Evolutionary conservation across 1,140 invertebrate species (phyloP).

Genomic region (Heliconius nattereri): DNA sequence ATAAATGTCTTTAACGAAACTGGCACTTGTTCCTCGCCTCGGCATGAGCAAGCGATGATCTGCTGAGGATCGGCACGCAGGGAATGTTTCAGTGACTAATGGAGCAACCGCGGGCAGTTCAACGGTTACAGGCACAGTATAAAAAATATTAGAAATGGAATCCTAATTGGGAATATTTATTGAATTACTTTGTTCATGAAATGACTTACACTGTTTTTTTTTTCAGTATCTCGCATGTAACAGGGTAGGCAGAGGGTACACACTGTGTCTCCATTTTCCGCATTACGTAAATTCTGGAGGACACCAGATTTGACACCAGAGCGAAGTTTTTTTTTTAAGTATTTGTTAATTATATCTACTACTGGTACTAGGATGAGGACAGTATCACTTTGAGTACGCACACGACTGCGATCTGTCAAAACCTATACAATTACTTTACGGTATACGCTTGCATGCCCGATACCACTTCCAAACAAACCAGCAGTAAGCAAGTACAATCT

Average conservation of each 20-base stretch:
- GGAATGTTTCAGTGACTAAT: constrained; percentile 79
- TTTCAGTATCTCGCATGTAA: too few species aligned
- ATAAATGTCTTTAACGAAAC: constrained; percentile 24
- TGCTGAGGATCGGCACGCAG: constrained; percentile 59
- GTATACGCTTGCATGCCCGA: background rate
- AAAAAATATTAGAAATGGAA: background rate
- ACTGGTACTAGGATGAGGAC: too few species aligned
- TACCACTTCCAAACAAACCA: background rate
- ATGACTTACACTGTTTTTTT: background rate
- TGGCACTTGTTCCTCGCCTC: constrained; percentile 30
- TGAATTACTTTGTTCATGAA: too few species aligned
- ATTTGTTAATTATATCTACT: too few species aligned
- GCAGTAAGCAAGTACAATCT: constrained; percentile 22
- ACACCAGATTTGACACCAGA: too few species aligned
- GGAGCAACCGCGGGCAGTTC: constrained; percentile 45
- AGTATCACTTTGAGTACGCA: too few species aligned
- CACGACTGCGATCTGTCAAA: too few species aligned
- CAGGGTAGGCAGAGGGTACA: too few species aligned
- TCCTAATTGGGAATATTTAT: background rate
- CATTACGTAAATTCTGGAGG: too few species aligned
- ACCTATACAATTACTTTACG: background rate
- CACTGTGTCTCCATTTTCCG: too few species aligned
- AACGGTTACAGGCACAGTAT: constrained; percentile 17
- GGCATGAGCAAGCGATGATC: constrained; percentile 46
- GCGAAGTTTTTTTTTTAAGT: too few species aligned